phyloP scores from a whole-genome alignment of 53 echinoderm and acorn worm genomes.

The Holothuria leucospilota region DNA sequence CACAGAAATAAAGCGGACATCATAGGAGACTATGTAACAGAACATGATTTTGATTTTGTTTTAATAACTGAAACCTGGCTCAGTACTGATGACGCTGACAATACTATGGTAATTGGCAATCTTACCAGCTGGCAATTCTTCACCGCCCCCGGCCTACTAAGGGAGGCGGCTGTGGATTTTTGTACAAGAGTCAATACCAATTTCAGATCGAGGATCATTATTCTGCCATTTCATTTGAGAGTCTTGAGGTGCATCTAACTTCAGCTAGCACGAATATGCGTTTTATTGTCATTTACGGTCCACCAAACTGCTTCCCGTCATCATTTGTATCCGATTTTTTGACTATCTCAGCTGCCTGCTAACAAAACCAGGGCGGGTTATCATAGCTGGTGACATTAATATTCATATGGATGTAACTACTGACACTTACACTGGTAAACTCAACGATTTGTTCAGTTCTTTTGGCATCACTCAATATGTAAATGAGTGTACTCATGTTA shows the following conservation, averaged over 20 bases:
- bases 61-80: conserved; percentile 5
- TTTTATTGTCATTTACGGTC: neutral
- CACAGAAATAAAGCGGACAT: neutral
- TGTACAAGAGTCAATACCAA: neutral
- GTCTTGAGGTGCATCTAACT: neutral
- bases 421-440: neutral
- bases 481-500: neutral
- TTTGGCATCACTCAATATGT: neutral
- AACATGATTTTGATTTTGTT: neutral
- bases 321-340: neutral
- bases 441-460: neutral
- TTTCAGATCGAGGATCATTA: neutral
- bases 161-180: neutral
- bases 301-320: neutral
- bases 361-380: neutral
- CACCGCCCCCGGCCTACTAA: neutral
- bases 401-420: neutral
- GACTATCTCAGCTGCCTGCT: neutral
- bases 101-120: neutral
- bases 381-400: neutral
- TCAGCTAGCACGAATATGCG: neutral
- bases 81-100: neutral
- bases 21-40: neutral
- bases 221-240: neutral
- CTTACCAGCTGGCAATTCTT: neutral